Base-by-base conservation (phyloP, 1,140 invertebrate genomes). In the Neuroterus valhalla region DNA sequence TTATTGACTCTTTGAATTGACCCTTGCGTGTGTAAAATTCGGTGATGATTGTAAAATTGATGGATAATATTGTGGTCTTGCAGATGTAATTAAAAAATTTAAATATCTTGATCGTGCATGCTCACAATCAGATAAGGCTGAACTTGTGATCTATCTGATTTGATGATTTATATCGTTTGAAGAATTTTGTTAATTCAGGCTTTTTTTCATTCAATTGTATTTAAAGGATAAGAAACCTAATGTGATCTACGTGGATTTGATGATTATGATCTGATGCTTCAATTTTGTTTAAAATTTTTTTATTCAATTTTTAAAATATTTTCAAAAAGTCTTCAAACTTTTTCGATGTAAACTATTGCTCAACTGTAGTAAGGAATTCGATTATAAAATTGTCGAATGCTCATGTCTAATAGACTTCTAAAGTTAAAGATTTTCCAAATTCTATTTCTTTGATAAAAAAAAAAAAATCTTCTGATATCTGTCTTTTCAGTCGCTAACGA, bases 261-360 rank as follows among this genome's bases (percentile, higher is more conserved):
- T 38, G 31, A 38, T 38, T 38, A 38, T 5, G 31, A 38, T 38
- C 31, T 38, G 31, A 38, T 38, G 31, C 31, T 38, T 38, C 31
- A 8, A 38, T 38, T 38, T 38, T 38, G 3, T 5, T 38, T 38
- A 8, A 38, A 38, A 38, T 38, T 38, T 38, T 8, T 38, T 8
- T 38, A 8, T 38, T 38, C 31, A 38, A 38, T 38, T 10, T 38
- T 38, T 38, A 8, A 38, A 38, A 38, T 38, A 5, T 5, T 38
- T 38, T 8, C 31, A 66, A 14, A 23, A 17, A 66, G 14, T 15
- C 62, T n/a, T 19, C 14, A 23, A 17, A 10, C 17, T n/a, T 19
- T 31, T 23, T 15, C 62, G 62, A 15, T 19, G 15, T 50, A 50
- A 50, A 50, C 15, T 68, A 17, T 68, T 68, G 66, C 66, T 68